These are phyloP conservation scores for Oreotrochilus melanogaster DNA, from an alignment of 2,113 vertebrate species.

Conservation along the genomic window DNA sequence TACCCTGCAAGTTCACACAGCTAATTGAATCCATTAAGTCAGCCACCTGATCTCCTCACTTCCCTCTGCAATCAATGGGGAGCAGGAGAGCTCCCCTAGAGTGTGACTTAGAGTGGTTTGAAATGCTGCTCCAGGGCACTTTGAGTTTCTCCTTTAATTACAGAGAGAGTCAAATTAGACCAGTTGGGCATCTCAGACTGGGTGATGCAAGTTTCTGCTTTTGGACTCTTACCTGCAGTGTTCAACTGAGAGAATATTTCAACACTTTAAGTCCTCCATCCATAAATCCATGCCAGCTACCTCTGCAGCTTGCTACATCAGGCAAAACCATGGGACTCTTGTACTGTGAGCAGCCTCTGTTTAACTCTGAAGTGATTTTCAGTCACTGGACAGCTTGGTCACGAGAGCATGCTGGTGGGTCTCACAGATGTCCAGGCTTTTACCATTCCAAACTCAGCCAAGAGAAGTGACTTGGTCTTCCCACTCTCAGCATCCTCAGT, in stretches of 20 bases:
- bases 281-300: not conserved
- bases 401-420: not conserved
- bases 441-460: not conserved
- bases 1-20: not conserved
- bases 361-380: not conserved
- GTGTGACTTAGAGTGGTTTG: not conserved
- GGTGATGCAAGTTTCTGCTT: not conserved
- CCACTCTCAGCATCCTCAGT: not conserved
- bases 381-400: not conserved
- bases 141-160: not conserved
- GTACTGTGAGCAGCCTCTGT: not conserved
- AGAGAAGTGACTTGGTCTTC: not conserved
- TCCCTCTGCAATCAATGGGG: not conserved
- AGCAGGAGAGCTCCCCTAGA: not conserved
- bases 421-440: not conserved
- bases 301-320: not conserved
- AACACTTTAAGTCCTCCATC: not conserved
- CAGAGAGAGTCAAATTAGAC: not conserved
- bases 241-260: not conserved
- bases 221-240: not conserved
- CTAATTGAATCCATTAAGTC: not conserved
- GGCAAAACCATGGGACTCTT: not conserved
- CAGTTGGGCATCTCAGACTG: not conserved
- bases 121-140: not conserved
- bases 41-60: not conserved